Base-by-base conservation (phyloP, 2,888 invertebrate species). In the Caenorhabditis zanzibari region DNA sequence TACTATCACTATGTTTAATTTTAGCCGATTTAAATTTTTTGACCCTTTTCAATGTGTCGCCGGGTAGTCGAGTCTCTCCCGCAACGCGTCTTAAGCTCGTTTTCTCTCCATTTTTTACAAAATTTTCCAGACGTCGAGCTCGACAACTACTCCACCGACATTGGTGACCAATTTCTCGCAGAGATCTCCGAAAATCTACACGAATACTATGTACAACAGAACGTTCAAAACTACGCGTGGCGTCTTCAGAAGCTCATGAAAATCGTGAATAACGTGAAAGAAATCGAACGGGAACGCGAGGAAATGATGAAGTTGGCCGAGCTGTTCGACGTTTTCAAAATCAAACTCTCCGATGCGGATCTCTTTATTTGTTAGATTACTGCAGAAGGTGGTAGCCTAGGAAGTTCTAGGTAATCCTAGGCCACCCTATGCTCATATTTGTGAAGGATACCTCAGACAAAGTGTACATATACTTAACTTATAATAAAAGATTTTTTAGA, bases 241-340 rank as follows among this genome's bases (percentile, higher is more conserved):
- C 76, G 82, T 22, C 72, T 82, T 10, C 82, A 77, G 7, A 72
- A 73, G 38, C 64, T 82, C 38, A 82, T 82, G 82, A 82, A 82
- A 68, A 82, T 82, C 26, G 82, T 82, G 72, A 82, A 82, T 24
- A 77, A 66, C 47, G 82, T 82, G 19, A 75, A 71, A 24, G 76
- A 82, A 44, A 76, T 82, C 47, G 76, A 82, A 12, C 44, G 76
- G 24, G 76, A 82, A 19, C 72, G 82, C 3, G 76, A 82, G 44
- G 82, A 82, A 22, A 82, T 76, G 72, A 76, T 77, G 76, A 63
- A 56, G 38, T 35, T 76, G 16, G 76, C 73, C 61, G 72, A 66
- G 54, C 54, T 82, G 32, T 82, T 82, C 44, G 82, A 82, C 28
- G 76, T 82, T 5, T 82, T 77, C 72, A 82, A 82, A 35, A 71